Percentiles rank a stretch among this genome's conserved stretches.
Evolutionary conservation across 2,797 vertebrate species (phyloP).

Genomic region (Periparus ater): DNA sequence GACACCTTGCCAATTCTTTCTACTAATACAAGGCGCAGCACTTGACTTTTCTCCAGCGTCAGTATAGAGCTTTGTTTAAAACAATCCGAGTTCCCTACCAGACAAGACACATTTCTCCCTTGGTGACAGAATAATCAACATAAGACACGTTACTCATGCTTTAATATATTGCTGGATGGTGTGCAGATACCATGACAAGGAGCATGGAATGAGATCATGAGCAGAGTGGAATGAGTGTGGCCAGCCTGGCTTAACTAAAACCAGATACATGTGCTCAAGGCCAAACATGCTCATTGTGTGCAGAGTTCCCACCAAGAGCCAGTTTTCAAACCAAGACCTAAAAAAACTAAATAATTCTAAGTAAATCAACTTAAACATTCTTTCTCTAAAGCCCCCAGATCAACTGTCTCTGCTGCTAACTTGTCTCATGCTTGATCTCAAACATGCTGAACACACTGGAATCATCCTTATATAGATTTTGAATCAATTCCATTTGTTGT

Average conservation of each 20-base stretch:
- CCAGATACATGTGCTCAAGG: conserved; percentile 9
- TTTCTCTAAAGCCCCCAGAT: background rate
- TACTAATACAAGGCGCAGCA: background rate
- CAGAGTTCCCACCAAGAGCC: conserved; percentile 18
- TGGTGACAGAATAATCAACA: conserved; percentile 47
- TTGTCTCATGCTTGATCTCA: background rate
- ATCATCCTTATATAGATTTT: background rate
- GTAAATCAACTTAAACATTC: conserved; percentile 2
- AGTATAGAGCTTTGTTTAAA: conserved; percentile 5
- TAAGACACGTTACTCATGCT: conserved; percentile 19
- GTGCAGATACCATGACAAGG: conserved; percentile 45
- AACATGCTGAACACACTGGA: background rate
- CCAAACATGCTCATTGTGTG: conserved; percentile 30
- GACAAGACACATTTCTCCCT: conserved; percentile 28
- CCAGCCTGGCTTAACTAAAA: conserved; percentile 58
- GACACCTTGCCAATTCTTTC: background rate
- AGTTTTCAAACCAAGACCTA: background rate
- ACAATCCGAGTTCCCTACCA: conserved; percentile 1
- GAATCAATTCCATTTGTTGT: background rate
- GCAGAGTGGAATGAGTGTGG: conserved; percentile 46
- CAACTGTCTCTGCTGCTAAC: background rate
- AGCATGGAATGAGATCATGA: conserved; percentile 53
- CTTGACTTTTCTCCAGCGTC: background rate
- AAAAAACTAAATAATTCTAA: background rate
- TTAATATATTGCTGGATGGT: conserved; percentile 46